Conservation (phyloP, 1,140 invertebrate species). For the Sesamia nonagrioides region DNA sequence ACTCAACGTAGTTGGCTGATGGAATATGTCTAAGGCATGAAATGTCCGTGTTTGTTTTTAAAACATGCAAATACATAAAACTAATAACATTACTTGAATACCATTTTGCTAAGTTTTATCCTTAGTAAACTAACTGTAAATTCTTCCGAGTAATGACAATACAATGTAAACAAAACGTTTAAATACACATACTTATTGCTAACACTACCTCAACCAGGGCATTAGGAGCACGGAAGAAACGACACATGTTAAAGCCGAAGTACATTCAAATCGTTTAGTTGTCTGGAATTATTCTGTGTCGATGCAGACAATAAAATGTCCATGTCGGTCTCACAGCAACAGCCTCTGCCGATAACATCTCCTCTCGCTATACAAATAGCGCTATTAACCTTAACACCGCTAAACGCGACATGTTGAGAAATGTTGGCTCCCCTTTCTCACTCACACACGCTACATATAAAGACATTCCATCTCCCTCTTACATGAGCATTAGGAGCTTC, state of each 20-base stretch:
- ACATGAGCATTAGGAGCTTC: slow-evolving; percentile 44
- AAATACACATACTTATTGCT: background rate
- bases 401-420: slow-evolving; percentile 63
- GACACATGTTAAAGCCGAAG: slow-evolving; percentile 29
- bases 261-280: slow-evolving; percentile 38
- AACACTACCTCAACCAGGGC: background rate
- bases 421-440: slow-evolving; percentile 47
- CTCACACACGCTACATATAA: slow-evolving; percentile 42
- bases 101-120: background rate
- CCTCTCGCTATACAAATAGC: slow-evolving; percentile 74
- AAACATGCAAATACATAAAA: no score
- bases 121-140: background rate
- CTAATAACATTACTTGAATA: no score
- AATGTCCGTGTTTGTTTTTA: background rate
- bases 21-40: no score
- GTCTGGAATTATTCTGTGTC: slow-evolving; percentile 54
- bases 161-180: background rate
- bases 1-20: background rate
- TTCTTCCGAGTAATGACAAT: background rate
- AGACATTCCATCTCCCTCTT: slow-evolving; percentile 28
- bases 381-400: slow-evolving; percentile 78
- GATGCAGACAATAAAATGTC: slow-evolving; percentile 62
- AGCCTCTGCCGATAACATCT: slow-evolving; percentile 70
- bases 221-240: slow-evolving; percentile 3
- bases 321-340: slow-evolving; percentile 56